These are phyloP conservation scores for Cinclus mexicanus DNA, from an alignment of 2,113 vertebrate species.

Conservation along the genomic window DNA sequence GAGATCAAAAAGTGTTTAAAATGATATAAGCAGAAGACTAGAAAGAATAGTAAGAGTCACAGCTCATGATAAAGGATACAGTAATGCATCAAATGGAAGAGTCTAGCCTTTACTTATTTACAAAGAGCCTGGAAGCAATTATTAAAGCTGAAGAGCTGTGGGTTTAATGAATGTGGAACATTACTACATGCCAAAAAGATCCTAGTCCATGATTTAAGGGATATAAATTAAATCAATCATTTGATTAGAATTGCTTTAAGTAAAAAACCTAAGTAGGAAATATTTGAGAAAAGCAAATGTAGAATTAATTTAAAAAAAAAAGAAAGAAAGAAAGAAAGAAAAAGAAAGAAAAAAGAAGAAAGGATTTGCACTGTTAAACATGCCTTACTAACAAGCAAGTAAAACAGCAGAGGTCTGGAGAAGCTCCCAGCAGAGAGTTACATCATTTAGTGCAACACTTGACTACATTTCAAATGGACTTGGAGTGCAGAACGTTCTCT, in stretches of 20 bases:
- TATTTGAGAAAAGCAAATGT: neutral
- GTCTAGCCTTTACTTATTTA: neutral
- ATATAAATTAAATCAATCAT: slow-evolving; percentile 25
- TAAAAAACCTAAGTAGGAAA: neutral
- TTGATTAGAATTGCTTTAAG: slow-evolving; percentile 1
- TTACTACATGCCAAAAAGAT: neutral
- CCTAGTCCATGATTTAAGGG: slow-evolving; percentile 7
- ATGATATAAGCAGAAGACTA: neutral
- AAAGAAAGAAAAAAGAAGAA: neutral
- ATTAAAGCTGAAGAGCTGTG: neutral
- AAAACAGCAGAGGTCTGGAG: slow-evolving; percentile 31
- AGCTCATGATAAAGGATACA: neutral
- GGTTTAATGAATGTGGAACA: neutral
- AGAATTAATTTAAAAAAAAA: neutral
- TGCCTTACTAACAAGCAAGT: slow-evolving; percentile 21
- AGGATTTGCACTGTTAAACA: neutral
- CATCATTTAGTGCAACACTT: neutral
- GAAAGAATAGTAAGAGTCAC: neutral
- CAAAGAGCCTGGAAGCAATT: slow-evolving; percentile 13
- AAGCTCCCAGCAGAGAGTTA: neutral
- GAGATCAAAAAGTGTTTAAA: neutral
- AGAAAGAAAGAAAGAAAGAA: too few relatives aligned
- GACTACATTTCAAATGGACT: slow-evolving; percentile 18
- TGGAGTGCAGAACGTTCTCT: slow-evolving; percentile 8
- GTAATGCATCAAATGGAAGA: neutral